phyloP scores from a whole-genome alignment of 2,888 invertebrate species.

The Vanessa cardui region DNA sequence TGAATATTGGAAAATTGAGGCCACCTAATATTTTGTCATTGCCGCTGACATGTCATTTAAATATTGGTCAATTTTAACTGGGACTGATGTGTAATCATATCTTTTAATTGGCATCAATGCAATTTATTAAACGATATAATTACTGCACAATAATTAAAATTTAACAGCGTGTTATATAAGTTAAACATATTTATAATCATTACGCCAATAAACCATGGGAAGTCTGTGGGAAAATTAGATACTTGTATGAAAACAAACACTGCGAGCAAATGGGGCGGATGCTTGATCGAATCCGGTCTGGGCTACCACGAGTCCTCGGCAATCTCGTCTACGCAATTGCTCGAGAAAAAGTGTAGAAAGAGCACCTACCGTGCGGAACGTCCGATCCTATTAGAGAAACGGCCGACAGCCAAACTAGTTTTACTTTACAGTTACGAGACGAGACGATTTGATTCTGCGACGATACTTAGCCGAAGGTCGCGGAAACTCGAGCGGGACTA shows the following conservation, averaged over 20 bases:
- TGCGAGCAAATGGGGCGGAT: constrained; percentile 36
- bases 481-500: constrained; percentile 65
- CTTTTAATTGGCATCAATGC: no score
- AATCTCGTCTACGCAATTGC: constrained; percentile 49
- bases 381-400: constrained; percentile 70
- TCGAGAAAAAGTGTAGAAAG: constrained; percentile 64
- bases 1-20: no score
- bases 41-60: no score
- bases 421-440: constrained; percentile 69
- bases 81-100: no score
- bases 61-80: no score
- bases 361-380: constrained; percentile 55
- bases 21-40: no score
- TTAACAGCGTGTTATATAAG: neutral
- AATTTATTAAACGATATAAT: no score
- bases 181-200: constrained; percentile 10
- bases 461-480: constrained; percentile 72
- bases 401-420: constrained; percentile 72
- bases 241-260: constrained; percentile 37
- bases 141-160: no score
- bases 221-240: constrained; percentile 17
- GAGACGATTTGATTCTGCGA: constrained; percentile 69
- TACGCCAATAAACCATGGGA: neutral
- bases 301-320: constrained; percentile 42
- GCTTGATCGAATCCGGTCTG: constrained; percentile 49